These are phyloP conservation scores for Symphodus melops DNA, from an alignment of 2,113 vertebrate species.

Conservation along the genomic window DNA sequence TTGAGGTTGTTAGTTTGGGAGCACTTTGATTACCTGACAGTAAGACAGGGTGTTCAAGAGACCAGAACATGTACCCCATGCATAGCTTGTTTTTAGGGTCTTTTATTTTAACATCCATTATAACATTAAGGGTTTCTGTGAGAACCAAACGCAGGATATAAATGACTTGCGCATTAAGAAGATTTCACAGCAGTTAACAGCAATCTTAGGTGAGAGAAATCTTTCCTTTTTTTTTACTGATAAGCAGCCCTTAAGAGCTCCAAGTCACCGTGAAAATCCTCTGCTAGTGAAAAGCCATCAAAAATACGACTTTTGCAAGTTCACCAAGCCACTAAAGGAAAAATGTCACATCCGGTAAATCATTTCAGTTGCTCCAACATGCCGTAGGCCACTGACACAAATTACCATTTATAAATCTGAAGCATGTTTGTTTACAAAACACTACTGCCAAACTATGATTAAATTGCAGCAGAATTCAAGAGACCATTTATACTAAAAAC, in stretches of 20 bases:
- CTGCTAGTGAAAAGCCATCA: conserved; percentile 36
- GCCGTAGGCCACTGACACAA: conserved; percentile 20
- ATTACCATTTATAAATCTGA: conserved; percentile 42
- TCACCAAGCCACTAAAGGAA: conserved; percentile 35
- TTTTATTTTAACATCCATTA: conserved; percentile 56
- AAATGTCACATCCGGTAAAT: conserved; percentile 51
- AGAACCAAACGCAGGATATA: conserved; percentile 49
- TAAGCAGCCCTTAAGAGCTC: conserved; percentile 21
- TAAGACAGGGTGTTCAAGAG: conserved; percentile 24
- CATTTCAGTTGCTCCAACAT: conserved; percentile 25
- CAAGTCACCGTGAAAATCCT: conserved; percentile 30
- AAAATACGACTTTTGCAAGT: conserved; percentile 45
- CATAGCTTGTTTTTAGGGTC: conserved; percentile 17
- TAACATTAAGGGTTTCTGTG: conserved; percentile 35
- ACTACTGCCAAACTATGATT: conserved; percentile 19
- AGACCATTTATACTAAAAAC: conserved; percentile 1
- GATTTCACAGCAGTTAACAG: conserved; percentile 49
- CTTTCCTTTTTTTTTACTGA: conserved; percentile 3
- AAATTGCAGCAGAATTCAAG: conserved; percentile 29
- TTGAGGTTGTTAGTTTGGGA: conserved; percentile 58
- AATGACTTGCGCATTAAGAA: conserved; percentile 16
- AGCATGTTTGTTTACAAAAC: conserved; percentile 18
- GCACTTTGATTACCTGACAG: conserved; percentile 59
- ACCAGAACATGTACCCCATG: conserved; percentile 21
- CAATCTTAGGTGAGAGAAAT: conserved; percentile 28